phyloP scores from a whole-genome alignment of 2,888 invertebrate species.

The Junonia oenone region DNA sequence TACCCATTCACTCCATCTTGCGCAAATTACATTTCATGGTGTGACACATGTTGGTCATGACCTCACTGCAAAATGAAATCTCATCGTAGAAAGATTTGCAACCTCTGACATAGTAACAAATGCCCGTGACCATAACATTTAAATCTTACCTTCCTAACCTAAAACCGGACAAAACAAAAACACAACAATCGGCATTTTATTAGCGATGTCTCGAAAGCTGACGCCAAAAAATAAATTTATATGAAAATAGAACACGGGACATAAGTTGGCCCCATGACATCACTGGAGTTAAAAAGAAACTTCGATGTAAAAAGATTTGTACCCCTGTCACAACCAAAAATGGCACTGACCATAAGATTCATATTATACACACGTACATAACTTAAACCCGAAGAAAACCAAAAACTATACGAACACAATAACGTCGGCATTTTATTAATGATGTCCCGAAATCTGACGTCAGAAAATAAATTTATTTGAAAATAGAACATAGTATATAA shows the following conservation, averaged over 20 bases:
- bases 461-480: background rate
- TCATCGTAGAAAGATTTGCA: background rate
- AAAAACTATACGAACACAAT: too few species aligned
- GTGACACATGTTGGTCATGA: too few species aligned
- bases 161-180: too few species aligned
- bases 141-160: background rate
- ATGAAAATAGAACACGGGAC: too few species aligned
- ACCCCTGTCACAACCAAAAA: background rate
- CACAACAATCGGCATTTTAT: too few species aligned
- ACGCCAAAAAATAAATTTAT: background rate
- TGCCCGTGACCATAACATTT: background rate
- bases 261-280: too few species aligned
- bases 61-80: background rate
- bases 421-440: too few species aligned
- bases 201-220: too few species aligned
- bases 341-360: background rate
- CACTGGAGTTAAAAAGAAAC: background rate
- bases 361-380: background rate
- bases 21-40: too few species aligned
- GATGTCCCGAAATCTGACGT: background rate
- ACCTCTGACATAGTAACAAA: background rate
- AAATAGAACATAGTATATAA: too few species aligned
- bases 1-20: too few species aligned
- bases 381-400: too few species aligned
- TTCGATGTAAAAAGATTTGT: background rate